phyloP scores from a whole-genome alignment of 2,888 invertebrate genomes.

The Lacanobia wlatinum region DNA sequence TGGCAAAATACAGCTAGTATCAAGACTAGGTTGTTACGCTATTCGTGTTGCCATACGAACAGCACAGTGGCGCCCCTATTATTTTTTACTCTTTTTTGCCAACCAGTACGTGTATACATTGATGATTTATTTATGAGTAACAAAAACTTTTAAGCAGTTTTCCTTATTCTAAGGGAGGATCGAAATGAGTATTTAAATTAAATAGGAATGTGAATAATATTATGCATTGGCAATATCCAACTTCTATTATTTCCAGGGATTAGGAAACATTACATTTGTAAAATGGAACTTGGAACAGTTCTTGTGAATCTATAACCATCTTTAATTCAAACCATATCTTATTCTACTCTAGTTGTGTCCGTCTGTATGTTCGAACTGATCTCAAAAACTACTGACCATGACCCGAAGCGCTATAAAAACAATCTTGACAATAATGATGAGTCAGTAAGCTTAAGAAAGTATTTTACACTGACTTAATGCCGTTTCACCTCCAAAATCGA shows the following conservation, averaged over 20 bases:
- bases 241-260: neutral
- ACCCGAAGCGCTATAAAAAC: neutral
- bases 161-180: slow-evolving; percentile 8
- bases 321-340: neutral
- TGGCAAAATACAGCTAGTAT: no score
- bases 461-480: slow-evolving; percentile 5
- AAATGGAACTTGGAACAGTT: neutral
- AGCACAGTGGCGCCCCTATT: no score
- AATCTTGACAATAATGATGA: slow-evolving; percentile 3
- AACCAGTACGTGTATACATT: slow-evolving; percentile 2
- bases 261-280: neutral
- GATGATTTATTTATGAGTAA: slow-evolving; percentile 2
- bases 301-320: neutral
- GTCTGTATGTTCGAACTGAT: neutral
- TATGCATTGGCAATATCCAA: no score
- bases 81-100: no score
- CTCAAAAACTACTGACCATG: slow-evolving; percentile 18
- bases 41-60: no score
- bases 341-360: neutral
- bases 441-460: slow-evolving; percentile 4
- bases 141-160: neutral
- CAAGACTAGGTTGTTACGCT: no score
- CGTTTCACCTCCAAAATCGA: slow-evolving; percentile 24
- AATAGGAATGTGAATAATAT: neutral
- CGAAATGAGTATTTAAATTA: neutral